A percentile compares a stretch with the other conserved stretches of the same genome.
Conservation (phyloP, 2,113 vertebrate genomes). For the Noturus placidus region DNA sequence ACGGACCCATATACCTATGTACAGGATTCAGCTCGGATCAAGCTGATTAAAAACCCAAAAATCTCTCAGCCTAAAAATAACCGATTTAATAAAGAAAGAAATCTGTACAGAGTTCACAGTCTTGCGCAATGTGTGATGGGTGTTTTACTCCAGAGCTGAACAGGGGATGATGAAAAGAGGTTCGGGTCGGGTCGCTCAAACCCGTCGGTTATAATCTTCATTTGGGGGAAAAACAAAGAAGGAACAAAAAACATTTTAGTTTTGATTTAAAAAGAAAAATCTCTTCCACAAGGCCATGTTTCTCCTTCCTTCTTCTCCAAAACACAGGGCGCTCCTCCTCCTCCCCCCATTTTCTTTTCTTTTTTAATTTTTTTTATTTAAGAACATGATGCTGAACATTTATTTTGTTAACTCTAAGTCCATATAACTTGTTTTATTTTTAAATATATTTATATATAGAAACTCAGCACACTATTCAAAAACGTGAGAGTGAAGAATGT, state of each 20-base stretch:
- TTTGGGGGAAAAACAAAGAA: slow-evolving; percentile 35
- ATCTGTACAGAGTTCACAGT: slow-evolving; percentile 66
- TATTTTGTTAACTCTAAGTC: slow-evolving; percentile 60
- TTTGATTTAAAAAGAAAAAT: slow-evolving; percentile 2
- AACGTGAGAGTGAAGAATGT: slow-evolving; percentile 37
- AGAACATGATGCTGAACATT: slow-evolving; percentile 53
- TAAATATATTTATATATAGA: slow-evolving; percentile 59
- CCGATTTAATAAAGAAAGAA: slow-evolving; percentile 67
- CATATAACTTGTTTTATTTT: slow-evolving; percentile 65
- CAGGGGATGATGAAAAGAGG: slow-evolving; percentile 55
- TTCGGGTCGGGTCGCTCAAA: slow-evolving; percentile 58
- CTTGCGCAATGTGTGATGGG: slow-evolving; percentile 45
- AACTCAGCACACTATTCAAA: slow-evolving; percentile 64
- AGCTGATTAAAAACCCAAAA: slow-evolving; percentile 72
- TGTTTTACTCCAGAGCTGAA: slow-evolving; percentile 49
- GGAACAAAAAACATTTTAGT: slow-evolving; percentile 42
- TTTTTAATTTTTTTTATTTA: background rate
- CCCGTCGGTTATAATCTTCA: slow-evolving; percentile 58
- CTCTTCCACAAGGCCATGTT: slow-evolving; percentile 40
- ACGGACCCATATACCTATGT: slow-evolving; percentile 89
- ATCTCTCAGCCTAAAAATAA: slow-evolving; percentile 77
- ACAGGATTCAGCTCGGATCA: slow-evolving; percentile 78
- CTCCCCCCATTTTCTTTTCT: background rate
- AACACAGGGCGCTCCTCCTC: background rate
- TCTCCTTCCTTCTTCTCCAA: slow-evolving; percentile 30